Evolutionary conservation across 2,888 invertebrate species (phyloP).

Genomic region (Acrocyrtus sp.): DNA sequence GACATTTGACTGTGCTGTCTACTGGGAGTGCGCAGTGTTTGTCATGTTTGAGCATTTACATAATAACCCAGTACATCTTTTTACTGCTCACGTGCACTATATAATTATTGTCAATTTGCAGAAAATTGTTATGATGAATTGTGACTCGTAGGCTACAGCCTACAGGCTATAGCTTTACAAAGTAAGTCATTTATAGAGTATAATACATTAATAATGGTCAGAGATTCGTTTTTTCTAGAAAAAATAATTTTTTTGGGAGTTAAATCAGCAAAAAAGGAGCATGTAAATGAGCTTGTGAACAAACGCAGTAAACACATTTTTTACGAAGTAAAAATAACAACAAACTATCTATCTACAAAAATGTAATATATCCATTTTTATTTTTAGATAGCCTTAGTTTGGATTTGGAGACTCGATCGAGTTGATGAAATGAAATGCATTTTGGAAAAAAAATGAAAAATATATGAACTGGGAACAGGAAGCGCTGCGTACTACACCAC

Average conservation of each 20-base stretch:
- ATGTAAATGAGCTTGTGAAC: no score
- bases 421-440: not conserved
- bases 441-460: conserved; percentile 12
- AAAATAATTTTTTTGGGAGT: not conserved
- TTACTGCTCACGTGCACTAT: conserved; percentile 1
- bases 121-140: conserved; percentile 29
- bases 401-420: not conserved
- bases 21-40: not conserved
- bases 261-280: not conserved
- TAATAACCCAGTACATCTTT: conserved; percentile 8
- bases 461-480: conserved; percentile 30
- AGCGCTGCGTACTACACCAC: not conserved
- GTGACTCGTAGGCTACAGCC: conserved; percentile 3
- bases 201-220: not conserved
- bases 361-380: not conserved
- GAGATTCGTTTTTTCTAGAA: no score
- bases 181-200: not conserved
- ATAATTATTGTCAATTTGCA: conserved; percentile 35
- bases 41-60: conserved; percentile 7
- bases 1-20: not conserved
- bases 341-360: not conserved
- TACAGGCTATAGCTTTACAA: no score
- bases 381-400: not conserved
- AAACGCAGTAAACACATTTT: not conserved
- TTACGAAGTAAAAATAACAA: not conserved